These are phyloP conservation scores for Amphiprion percula DNA, from an alignment of 2,113 vertebrate species.

Conservation along the genomic window DNA sequence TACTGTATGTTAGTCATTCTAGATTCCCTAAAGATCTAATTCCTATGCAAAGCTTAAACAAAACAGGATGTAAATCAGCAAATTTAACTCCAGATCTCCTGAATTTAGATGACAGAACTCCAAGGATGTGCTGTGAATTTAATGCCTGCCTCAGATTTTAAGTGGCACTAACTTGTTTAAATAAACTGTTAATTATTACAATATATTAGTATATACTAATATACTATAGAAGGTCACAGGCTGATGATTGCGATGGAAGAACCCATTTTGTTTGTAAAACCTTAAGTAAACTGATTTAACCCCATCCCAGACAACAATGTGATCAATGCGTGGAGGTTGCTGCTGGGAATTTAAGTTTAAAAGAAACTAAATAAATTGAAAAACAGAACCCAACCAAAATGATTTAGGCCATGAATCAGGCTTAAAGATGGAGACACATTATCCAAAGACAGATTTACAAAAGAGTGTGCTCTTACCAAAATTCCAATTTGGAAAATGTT, in stretches of 20 bases:
- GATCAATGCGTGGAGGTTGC: conserved; percentile 10
- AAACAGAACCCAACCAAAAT: conserved; percentile 29
- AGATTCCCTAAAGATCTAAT: conserved; percentile 78
- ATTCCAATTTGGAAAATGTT: conserved; percentile 69
- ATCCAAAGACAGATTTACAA: conserved; percentile 70
- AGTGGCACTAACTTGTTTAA: neutral
- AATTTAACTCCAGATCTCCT: conserved; percentile 3
- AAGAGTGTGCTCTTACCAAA: conserved; percentile 63
- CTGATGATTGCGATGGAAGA: neutral
- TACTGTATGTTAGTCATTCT: conserved; percentile 73
- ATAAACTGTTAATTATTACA: neutral
- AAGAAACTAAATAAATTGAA: conserved; percentile 37
- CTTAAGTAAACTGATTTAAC: conserved; percentile 19
- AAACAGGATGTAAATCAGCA: conserved; percentile 3
- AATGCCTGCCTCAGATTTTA: neutral
- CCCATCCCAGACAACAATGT: conserved; percentile 14
- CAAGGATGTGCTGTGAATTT: neutral
- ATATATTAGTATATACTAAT: too few relatives aligned
- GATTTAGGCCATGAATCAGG: conserved; percentile 32
- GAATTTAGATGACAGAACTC: neutral
- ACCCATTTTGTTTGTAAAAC: conserved; percentile 29
- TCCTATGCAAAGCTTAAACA: conserved; percentile 76
- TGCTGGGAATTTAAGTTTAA: conserved; percentile 18
- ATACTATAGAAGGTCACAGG: too few relatives aligned
- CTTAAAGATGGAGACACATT: conserved; percentile 23